phyloP scores from a whole-genome alignment of 2,113 vertebrate species.

The Crotalus viridis region DNA sequence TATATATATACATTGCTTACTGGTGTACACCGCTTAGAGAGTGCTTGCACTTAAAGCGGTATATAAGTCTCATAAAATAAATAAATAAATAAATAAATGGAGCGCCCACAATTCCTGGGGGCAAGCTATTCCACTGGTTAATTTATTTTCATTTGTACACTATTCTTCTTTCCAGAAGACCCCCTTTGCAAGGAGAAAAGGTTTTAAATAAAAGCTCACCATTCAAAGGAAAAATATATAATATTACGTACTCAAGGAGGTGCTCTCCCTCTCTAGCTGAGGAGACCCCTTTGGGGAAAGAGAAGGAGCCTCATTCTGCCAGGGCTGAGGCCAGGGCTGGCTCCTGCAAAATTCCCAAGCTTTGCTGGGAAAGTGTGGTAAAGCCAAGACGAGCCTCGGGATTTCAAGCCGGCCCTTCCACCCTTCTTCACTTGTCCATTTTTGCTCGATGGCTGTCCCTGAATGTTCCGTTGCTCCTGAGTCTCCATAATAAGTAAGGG shows the following conservation, averaged over 20 bases:
- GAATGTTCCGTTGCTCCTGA: neutral
- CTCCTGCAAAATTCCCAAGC: neutral
- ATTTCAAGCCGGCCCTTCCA: neutral
- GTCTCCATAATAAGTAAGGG: neutral
- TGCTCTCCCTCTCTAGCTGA: neutral
- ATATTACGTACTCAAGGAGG: neutral
- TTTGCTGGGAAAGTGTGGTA: neutral
- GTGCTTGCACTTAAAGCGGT: too few relatives aligned
- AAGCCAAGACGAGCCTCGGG: neutral
- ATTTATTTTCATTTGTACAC: neutral
- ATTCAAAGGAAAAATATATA: neutral
- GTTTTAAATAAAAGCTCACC: neutral
- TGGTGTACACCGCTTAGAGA: too few relatives aligned
- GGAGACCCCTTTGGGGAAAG: neutral
- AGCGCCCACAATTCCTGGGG: too few relatives aligned
- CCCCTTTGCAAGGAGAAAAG: neutral
- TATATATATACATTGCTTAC: too few relatives aligned
- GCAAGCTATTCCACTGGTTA: too few relatives aligned
- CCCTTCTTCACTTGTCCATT: neutral
- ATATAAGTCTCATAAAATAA: too few relatives aligned
- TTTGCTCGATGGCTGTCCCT: neutral
- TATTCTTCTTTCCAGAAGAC: neutral
- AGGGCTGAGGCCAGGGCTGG: neutral
- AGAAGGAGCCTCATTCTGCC: neutral
- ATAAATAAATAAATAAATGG: too few relatives aligned